Conservation (phyloP, 2,797 vertebrate species). For the Danio albolineatus region DNA sequence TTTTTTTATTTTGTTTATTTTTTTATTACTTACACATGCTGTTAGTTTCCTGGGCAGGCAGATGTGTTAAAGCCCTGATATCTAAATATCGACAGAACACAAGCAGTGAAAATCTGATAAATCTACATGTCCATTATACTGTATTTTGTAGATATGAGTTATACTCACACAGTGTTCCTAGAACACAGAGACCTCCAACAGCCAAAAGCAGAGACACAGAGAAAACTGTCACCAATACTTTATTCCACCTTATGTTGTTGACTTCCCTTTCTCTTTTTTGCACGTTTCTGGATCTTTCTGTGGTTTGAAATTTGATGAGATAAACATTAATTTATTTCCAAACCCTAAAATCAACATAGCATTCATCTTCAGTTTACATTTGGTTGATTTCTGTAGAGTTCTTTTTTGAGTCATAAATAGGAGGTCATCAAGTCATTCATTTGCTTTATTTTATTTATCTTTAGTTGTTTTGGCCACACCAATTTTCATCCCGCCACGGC, state of each 20-base stretch:
- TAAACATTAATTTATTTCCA: too few relatives aligned
- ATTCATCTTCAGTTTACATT: too few relatives aligned
- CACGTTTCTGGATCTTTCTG: not conserved
- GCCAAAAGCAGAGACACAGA: not conserved
- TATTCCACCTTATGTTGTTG: not conserved
- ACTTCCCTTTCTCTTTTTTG: not conserved
- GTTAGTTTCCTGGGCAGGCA: not conserved
- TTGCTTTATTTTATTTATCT: too few relatives aligned
- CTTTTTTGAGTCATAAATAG: too few relatives aligned
- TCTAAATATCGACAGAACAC: not conserved
- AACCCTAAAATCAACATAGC: too few relatives aligned
- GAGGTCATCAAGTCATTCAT: too few relatives aligned
- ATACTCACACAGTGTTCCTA: constrained; percentile 1
- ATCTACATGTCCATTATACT: too few relatives aligned
- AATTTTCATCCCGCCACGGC: too few relatives aligned
- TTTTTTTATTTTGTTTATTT: too few relatives aligned
- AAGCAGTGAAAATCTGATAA: not conserved
- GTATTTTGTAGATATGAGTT: not conserved
- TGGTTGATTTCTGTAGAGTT: too few relatives aligned
- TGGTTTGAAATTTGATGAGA: not conserved
- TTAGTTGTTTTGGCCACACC: too few relatives aligned
- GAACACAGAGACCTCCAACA: not conserved
- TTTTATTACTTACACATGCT: not conserved
- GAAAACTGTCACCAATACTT: not conserved
- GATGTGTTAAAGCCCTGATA: not conserved